Base-by-base conservation (phyloP, 2,797 vertebrate species). In the Oceanodroma leucorhoa region DNA sequence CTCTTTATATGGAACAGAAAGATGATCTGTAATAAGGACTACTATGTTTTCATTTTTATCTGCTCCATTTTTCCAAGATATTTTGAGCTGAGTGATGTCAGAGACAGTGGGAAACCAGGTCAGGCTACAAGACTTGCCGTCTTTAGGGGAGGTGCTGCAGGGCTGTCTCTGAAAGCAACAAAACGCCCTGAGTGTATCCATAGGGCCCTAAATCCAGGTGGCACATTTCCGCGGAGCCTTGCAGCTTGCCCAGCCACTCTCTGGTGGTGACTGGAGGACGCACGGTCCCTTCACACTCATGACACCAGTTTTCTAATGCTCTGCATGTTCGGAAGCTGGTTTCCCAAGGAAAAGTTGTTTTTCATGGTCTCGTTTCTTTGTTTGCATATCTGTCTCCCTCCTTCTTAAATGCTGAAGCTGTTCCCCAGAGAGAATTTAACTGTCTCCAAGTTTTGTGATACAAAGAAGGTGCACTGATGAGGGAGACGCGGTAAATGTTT, bases 211-310 rank as follows among this genome's bases (percentile, higher is more conserved):
- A 77, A 58, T 27, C 26, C 51, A 8, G n/a, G 29, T 19, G 38
- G 7, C 18, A 2, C 9, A 1, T 67, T 3, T 41, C 50, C 41
- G 14, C 36, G 30, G 61, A 86, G 55, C 86, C 51, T 66, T 40
- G 38, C 72, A 62, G 62, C 40, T 67, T 58, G 21, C 15, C 46
- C 69, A 72, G 64, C 60, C 27, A 1, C 64, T 41, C 29, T 30
- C n/a, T n/a, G 17, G 8, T 8, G 41, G 43, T 65, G 60, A 9
- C 50, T 46, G 58, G 32, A 32, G 46, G 48, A 32, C 53, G 71
- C 22, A 9, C 0, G 0, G 34, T 23, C 29, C 69, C 65, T 55
- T 48, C 78, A 32, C 20, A 1, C 17, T 53, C 13, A 0, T 7
- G 27, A 11, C 45, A 60, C 32, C 3, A 1, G 4, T 26, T 79